Evolutionary conservation across 2,888 invertebrate genomes (phyloP).

Genomic region (Tetramorium bicarinatum): DNA sequence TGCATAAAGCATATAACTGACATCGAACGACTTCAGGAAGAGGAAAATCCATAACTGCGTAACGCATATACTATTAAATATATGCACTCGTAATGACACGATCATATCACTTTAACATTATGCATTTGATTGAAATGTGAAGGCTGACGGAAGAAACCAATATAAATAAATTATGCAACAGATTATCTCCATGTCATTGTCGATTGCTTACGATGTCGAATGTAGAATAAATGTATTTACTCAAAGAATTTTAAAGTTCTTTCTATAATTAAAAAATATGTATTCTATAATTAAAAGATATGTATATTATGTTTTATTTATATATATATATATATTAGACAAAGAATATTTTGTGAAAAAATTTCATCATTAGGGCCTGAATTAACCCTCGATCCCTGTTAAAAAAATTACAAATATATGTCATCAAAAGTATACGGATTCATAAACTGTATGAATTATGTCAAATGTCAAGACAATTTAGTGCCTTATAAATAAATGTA

Average conservation of each 20-base stretch:
- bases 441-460: conserved; percentile 29
- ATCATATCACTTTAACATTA: conserved; percentile 23
- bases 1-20: conserved; percentile 87
- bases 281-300: conserved; percentile 15
- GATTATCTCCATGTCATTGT: background rate
- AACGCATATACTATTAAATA: conserved; percentile 43
- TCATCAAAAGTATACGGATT: conserved; percentile 4
- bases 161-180: background rate
- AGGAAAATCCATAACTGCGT: conserved; percentile 88
- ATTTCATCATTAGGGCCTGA: background rate
- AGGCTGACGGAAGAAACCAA: background rate
- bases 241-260: background rate
- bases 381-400: background rate
- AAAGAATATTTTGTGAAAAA: conserved; percentile 28
- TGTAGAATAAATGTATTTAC: background rate
- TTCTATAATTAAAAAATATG: conserved; percentile 12
- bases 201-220: background rate
- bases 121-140: conserved; percentile 13
- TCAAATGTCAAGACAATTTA: conserved; percentile 35
- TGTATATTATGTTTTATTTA: conserved; percentile 13
- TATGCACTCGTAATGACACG: conserved; percentile 21
- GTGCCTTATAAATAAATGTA: conserved; percentile 48
- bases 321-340: background rate
- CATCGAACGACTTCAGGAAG: conserved; percentile 93
- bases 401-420: background rate